These are phyloP conservation scores for Xyrauchen texanus DNA, from an alignment of 2,113 vertebrate genomes.

Conservation along the genomic window DNA sequence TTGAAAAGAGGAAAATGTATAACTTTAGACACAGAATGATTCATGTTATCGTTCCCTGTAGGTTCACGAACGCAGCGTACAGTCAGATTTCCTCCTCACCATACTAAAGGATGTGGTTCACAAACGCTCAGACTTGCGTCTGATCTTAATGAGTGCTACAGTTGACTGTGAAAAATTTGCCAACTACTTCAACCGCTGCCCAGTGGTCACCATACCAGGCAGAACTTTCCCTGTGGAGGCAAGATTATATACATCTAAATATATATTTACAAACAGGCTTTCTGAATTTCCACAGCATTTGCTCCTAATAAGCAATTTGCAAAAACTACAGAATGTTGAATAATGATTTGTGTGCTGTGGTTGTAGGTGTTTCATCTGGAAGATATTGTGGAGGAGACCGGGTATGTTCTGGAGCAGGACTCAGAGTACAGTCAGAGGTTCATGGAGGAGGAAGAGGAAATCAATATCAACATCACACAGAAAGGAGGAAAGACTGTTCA, in stretches of 20 bases:
- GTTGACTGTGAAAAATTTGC: conserved; percentile 95
- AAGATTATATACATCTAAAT: neutral
- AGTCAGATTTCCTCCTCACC: conserved; percentile 93
- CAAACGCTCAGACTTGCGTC: conserved; percentile 87
- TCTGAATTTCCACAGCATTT: too few relatives aligned
- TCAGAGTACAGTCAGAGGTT: conserved; percentile 94
- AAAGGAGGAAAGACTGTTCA: conserved; percentile 84
- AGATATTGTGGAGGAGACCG: conserved; percentile 92
- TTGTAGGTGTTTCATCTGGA: conserved; percentile 90
- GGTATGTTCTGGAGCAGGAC: conserved; percentile 90
- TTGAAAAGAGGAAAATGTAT: too few relatives aligned
- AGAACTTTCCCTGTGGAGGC: conserved; percentile 95
- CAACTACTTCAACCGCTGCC: conserved; percentile 92
- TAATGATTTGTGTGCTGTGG: neutral
- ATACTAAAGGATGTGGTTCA: conserved; percentile 89
- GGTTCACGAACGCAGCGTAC: conserved; percentile 97
- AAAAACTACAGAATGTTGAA: neutral
- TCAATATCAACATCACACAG: conserved; percentile 80
- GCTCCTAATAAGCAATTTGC: neutral
- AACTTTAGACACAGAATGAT: neutral
- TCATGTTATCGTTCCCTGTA: conserved; percentile 52
- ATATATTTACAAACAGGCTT: too few relatives aligned
- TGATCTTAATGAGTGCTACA: conserved; percentile 97
- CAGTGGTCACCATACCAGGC: conserved; percentile 89
- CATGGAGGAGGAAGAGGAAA: conserved; percentile 93